Evolutionary conservation across 2,797 vertebrate species (phyloP), one percentile per base, ranked within the genome.

Genomic region (Petrocephalus sullivani): DNA sequence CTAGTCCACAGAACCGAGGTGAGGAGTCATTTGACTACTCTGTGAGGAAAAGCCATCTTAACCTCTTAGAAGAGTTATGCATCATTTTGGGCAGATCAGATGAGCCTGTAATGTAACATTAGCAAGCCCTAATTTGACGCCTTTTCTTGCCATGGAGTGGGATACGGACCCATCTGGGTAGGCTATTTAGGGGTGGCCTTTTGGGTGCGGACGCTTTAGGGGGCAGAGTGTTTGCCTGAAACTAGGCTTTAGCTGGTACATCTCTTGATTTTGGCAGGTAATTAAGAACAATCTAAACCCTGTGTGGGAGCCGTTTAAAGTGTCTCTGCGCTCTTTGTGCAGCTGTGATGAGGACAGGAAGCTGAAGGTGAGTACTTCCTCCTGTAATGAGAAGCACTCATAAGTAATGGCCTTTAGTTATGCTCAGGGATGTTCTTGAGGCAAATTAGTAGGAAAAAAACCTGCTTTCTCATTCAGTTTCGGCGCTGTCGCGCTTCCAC

Each of bases 281-380:
- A 97, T 99, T 91, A 99, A 98, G 95, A 98, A 98, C 94, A 98
- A 99, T 93, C 95, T 98, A 90, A 99, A 97, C 92, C 98, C 98
- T 0, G 95, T 97, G 89, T 99, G 98, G 98, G 97, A 98, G 89
- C 95, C 98, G 4, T 99, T 99, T 94, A 98, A 97, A 94, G 98
- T 99, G 67, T 98, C 98, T 2, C 96, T 99, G 90, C 98, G 95
- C 91, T 98, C 97, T 0, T 95, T 99, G 91, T 98, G 98, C 95
- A 97, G 97, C 95, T 98, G 98, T 0, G 96, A 99, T 60, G 98
- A 98, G 89, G 96, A 97, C 51, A 93, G 97, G 82, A 97, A 97
- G 92, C 96, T 99, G 92, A 97, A 97, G 97, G 98, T 98, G 92
- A 90, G 94, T 3, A 33, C 54, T n/a, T 61, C 57, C 4, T 46